Base-by-base conservation (phyloP, 2,113 vertebrate genomes). In the Carassius auratus region DNA sequence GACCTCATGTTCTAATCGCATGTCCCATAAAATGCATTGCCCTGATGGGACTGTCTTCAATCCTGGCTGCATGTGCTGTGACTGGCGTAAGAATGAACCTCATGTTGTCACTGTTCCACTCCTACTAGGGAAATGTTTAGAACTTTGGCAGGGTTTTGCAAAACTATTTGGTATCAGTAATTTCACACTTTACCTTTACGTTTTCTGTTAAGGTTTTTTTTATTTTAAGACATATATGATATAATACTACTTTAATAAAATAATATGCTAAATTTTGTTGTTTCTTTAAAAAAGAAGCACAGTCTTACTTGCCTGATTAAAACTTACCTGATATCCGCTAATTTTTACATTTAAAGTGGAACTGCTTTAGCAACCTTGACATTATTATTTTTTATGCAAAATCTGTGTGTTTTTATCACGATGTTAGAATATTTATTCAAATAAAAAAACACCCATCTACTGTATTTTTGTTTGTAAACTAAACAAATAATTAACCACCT, bases 1-100 rank as follows among this genome's bases (percentile, higher is more conserved):
- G 1, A 33, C 42, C 23, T 68, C 0, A 57, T 8, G 33, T 89
- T 84, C 26, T 26, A 55, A 86, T 0, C 89, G 89, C 3, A 61
- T 2, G 45, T 8, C 45, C 45, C 2, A 10, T 45, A 45, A 45
- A 45, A 45, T 45, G 45, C 8, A 9, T 45, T 30, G 30, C 30
- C 30, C 30, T 30, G 30, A 30, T 30, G 30, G 30, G 30, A 30
- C 30, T 30, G 30, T 30, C 30, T 30, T 30, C 30, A 30, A 30
- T 30, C 30, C 30, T 30, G 30, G 30, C 30, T 30, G 30, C 30
- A 30, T 30, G 30, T 30, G 30, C 30, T 30, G 30, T 1, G 2
- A 30, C 30, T 30, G 30, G 30, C 30, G 30, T 30, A 30, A 30
- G 2, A 30, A 30, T 30, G 1, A 30, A 30, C 30, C 26, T 26